Conservation (phyloP, 2,113 vertebrate species). For the Bos indicus region DNA sequence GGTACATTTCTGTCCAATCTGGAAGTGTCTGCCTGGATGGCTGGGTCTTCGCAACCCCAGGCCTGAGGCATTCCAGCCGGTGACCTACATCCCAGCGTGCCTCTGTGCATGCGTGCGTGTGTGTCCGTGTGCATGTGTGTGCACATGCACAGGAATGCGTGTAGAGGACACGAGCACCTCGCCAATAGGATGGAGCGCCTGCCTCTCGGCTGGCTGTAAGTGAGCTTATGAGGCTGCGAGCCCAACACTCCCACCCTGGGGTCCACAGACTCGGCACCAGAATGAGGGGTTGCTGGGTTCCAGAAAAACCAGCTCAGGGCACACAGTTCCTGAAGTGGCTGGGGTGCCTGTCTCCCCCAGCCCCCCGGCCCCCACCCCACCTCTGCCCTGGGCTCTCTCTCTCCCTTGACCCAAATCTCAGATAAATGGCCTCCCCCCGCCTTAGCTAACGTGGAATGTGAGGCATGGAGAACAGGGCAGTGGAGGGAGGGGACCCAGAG, state of each 20-base stretch:
- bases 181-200: not conserved
- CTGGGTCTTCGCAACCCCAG: not conserved
- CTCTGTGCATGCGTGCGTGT: not conserved
- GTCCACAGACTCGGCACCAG: not conserved
- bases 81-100: slow-evolving; percentile 44
- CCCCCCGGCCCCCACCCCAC: not conserved
- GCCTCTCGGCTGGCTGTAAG: not conserved
- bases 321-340: not conserved
- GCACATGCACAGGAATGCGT: fast-evolving
- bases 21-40: not conserved
- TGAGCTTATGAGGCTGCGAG: not conserved
- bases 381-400: not conserved
- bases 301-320: not conserved
- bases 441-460: not conserved
- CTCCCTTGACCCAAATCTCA: not conserved
- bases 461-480: not conserved
- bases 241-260: fast-evolving
- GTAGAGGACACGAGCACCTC: not conserved
- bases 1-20: not conserved
- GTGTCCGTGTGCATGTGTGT: not conserved
- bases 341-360: not conserved
- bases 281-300: not conserved
- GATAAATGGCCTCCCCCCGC: not conserved
- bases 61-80: not conserved
- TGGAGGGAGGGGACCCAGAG: not conserved